Evolutionary conservation across 2,113 vertebrate genomes (phyloP).

Genomic region (Zosterops hypoxanthus): DNA sequence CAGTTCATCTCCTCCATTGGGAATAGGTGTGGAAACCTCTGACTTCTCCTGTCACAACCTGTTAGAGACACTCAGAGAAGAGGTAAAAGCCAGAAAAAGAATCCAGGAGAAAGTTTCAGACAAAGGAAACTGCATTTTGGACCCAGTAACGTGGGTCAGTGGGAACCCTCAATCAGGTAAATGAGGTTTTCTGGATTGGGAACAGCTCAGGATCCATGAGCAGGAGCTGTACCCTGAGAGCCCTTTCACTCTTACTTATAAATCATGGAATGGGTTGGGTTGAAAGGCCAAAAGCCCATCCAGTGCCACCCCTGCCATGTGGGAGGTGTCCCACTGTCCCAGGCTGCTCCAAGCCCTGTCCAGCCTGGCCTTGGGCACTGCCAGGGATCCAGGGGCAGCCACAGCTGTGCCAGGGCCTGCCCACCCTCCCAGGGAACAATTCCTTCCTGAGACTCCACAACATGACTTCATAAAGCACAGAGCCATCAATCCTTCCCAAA

Average conservation of each 20-base stretch:
- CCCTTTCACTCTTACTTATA: not conserved
- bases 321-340: not conserved
- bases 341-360: not conserved
- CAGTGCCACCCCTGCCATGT: not conserved
- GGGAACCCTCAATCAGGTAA: not conserved
- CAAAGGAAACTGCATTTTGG: not conserved
- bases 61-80: not conserved
- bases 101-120: not conserved
- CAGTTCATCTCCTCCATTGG: not conserved
- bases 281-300: accelerated
- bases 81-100: not conserved
- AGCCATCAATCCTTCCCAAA: not conserved
- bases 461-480: not conserved
- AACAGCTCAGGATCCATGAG: not conserved
- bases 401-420: not conserved
- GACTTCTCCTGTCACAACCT: not conserved
- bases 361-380: not conserved
- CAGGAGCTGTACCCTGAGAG: not conserved
- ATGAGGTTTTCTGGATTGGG: not conserved
- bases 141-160: not conserved
- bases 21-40: not conserved
- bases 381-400: not conserved
- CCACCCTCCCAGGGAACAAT: accelerated
- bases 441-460: not conserved
- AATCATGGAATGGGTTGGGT: not conserved